Evolutionary conservation across 2,888 invertebrate genomes (phyloP).

Genomic region (Apotomis betuletana): DNA sequence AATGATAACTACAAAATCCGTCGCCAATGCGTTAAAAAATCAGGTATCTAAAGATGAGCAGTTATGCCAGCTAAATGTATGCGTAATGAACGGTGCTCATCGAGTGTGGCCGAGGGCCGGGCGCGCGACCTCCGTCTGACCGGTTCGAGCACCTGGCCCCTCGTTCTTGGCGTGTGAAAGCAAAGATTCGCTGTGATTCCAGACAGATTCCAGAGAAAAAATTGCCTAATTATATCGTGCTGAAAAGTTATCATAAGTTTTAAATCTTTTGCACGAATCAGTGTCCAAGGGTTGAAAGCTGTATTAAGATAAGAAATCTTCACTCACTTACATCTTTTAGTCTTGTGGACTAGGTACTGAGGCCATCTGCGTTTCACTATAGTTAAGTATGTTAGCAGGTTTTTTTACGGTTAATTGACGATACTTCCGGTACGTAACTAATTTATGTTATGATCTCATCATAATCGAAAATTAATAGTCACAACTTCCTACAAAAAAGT

Average conservation of each 20-base stretch:
- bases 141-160: slow-evolving; percentile 33
- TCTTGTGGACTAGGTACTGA: too few relatives aligned
- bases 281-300: too few relatives aligned
- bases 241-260: too few relatives aligned
- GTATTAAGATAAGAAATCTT: too few relatives aligned
- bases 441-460: background rate
- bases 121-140: slow-evolving; percentile 34
- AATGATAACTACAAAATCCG: too few relatives aligned
- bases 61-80: slow-evolving; percentile 15
- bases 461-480: background rate
- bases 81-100: slow-evolving; percentile 36
- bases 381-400: too few relatives aligned
- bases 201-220: background rate
- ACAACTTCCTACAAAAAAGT: background rate
- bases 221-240: too few relatives aligned
- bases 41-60: background rate
- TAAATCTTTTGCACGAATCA: too few relatives aligned
- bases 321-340: too few relatives aligned
- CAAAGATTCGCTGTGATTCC: slow-evolving; percentile 17
- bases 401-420: too few relatives aligned
- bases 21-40: background rate
- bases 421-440: too few relatives aligned
- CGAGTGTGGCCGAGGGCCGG: slow-evolving; percentile 41
- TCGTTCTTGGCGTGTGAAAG: slow-evolving; percentile 34
- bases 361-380: too few relatives aligned